Evolutionary conservation across 2,888 invertebrate genomes (phyloP).

Genomic region (Hoplodrina ambigua): DNA sequence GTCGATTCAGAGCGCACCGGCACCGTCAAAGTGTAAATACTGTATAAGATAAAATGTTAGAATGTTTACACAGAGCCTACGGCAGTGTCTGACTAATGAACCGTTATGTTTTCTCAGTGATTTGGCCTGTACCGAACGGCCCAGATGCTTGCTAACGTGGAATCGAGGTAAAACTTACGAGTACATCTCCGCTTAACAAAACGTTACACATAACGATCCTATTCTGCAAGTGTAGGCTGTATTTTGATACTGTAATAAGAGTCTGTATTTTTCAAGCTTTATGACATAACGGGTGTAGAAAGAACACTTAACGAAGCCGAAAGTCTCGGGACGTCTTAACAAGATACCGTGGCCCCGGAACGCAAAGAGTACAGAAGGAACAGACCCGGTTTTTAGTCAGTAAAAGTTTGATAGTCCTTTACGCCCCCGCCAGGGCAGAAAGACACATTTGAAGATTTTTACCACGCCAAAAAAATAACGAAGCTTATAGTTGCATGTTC

Average conservation of each 20-base stretch:
- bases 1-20: slow-evolving; percentile 66
- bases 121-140: slow-evolving; percentile 77
- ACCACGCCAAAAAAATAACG: no score
- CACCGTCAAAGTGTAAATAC: slow-evolving; percentile 79
- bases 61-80: slow-evolving; percentile 83
- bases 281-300: not conserved
- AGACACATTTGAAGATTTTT: no score
- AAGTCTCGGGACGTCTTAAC: no score
- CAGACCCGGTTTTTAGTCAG: no score
- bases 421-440: no score
- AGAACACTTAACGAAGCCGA: no score
- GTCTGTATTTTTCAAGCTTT: slow-evolving; percentile 17
- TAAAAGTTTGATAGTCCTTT: no score
- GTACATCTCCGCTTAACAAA: slow-evolving; percentile 64
- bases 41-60: slow-evolving; percentile 80
- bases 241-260: slow-evolving; percentile 37
- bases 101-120: slow-evolving; percentile 89
- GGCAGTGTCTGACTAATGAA: slow-evolving; percentile 84
- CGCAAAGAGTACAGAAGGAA: no score
- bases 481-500: no score
- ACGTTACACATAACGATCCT: slow-evolving; percentile 65
- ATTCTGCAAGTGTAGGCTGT: slow-evolving; percentile 31
- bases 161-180: slow-evolving; percentile 50
- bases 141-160: slow-evolving; percentile 66
- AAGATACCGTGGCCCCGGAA: no score